These are phyloP conservation scores for Progne subis DNA, from an alignment of 2,113 vertebrate genomes.

Conservation along the genomic window DNA sequence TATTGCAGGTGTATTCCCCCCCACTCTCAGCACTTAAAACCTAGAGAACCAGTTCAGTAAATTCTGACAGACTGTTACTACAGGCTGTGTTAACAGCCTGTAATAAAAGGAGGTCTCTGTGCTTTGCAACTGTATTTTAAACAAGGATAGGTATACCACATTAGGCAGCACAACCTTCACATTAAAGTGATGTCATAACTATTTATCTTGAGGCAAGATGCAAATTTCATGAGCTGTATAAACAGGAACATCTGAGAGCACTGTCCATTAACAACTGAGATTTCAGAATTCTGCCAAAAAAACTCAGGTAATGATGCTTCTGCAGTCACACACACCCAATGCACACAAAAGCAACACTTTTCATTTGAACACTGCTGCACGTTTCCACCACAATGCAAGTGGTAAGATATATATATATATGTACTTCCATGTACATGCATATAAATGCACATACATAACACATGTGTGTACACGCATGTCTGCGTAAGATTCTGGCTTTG, in stretches of 20 bases:
- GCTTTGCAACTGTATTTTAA: not conserved
- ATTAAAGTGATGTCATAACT: not conserved
- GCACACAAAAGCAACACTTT: not conserved
- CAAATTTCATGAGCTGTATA: not conserved
- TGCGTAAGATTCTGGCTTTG: not conserved
- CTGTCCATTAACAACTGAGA: not conserved
- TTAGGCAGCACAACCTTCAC: not conserved
- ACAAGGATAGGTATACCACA: not conserved
- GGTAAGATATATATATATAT: not conserved
- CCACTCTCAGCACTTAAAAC: not conserved
- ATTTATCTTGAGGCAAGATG: not conserved
- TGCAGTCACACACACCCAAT: not conserved
- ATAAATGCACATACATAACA: not conserved
- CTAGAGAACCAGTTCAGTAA: not conserved
- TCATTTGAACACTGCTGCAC: not conserved
- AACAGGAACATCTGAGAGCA: not conserved
- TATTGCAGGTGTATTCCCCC: not conserved
- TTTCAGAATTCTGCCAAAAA: not conserved
- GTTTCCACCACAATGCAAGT: not conserved
- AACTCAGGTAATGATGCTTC: not conserved
- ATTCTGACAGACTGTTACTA: not conserved
- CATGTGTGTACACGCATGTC: rapidly evolving
- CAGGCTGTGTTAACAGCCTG: not conserved
- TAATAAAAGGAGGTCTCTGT: not conserved
- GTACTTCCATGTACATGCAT: not conserved